Base-by-base conservation (phyloP, 1,140 invertebrate species). In the Orchestia grillus region DNA sequence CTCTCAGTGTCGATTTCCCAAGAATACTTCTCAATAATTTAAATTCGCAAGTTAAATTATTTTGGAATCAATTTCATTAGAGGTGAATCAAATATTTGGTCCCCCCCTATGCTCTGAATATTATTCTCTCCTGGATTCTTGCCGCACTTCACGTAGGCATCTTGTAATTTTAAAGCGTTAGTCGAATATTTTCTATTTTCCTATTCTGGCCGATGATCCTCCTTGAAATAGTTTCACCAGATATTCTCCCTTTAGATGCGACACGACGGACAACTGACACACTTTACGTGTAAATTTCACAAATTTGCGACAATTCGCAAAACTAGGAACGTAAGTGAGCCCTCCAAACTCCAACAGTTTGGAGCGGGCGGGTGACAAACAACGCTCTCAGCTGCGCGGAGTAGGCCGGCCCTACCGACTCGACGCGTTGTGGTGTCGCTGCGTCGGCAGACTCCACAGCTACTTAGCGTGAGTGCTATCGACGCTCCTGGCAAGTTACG, bases 381-480 rank as follows among this genome's bases (percentile, higher is more conserved):
- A 77, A 77, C 15, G 62, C 28, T 19, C 11, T 77, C 11, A 19
- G 62, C 62, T 23, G 28, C 62, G 28, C 62, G 28, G 28, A 15
- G 28, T 28, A 77, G 62, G 3, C 1, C 28, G 62, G 1, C 11
- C 11, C 28, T 19, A 15, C 11, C 11, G 1, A 77, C 62, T 3
- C 62, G 1, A 77, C 15, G 62, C 62, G 28, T 1, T 77, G 62
- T 77, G 62, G 62, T 77, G 62, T 53, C 62, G 11, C 15, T 77
- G 62, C 62, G 62, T 19, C 47, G 47, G 19, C 47, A 19, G 47
- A 28, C 62, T 77, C 62, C 62, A 15, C 62, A 77, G 62, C 62
- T 77, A 77, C 62, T 77, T 77, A 77, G 62, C 62, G 62, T 77
- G 62, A 77, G 62, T 77, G 62, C 62, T 77, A 77, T 77, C 62